phyloP scores from a whole-genome alignment of 2,113 vertebrate species.

The Pleuronectes platessa region DNA sequence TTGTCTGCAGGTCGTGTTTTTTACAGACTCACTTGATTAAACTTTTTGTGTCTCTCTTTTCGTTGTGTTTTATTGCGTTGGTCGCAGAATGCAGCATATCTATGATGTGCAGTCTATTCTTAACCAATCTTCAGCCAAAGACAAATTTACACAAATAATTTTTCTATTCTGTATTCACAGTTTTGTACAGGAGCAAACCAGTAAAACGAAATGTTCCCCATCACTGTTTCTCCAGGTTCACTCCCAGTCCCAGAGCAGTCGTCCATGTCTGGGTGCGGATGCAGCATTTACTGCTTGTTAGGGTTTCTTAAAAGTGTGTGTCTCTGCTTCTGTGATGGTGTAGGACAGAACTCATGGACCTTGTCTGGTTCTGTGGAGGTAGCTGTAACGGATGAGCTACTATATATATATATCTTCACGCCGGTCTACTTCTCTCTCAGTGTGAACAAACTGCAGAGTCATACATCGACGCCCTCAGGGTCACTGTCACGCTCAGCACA shows the following conservation, averaged over 20 bases:
- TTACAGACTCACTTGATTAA: too few species aligned
- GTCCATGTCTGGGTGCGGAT: conserved; percentile 24
- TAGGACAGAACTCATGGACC: conserved; percentile 19
- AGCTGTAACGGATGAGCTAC: conserved; percentile 49
- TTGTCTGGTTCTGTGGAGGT: conserved; percentile 31
- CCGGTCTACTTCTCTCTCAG: conserved; percentile 31
- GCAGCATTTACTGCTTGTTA: conserved; percentile 7
- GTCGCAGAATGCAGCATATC: too few species aligned
- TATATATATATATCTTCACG: conserved; percentile 56
- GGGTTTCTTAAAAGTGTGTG: conserved; percentile 12
- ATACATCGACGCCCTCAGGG: conserved; percentile 28
- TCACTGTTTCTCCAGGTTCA: conserved; percentile 29
- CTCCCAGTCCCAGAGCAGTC: conserved; percentile 23
- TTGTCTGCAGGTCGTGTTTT: too few species aligned
- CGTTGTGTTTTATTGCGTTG: too few species aligned
- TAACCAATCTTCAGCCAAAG: too few species aligned
- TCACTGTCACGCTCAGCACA: conserved; percentile 11
- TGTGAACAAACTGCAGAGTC: conserved; percentile 28
- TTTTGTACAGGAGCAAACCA: conserved; percentile 25
- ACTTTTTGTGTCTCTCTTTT: too few species aligned
- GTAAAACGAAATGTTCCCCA: conserved; percentile 11
- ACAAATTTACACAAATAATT: too few species aligned
- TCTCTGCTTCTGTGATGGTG: not conserved
- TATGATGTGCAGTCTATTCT: too few species aligned
- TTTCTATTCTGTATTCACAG: not conserved